Conservation (phyloP, 2,888 invertebrate genomes). For the Leistus spinibarbis region DNA sequence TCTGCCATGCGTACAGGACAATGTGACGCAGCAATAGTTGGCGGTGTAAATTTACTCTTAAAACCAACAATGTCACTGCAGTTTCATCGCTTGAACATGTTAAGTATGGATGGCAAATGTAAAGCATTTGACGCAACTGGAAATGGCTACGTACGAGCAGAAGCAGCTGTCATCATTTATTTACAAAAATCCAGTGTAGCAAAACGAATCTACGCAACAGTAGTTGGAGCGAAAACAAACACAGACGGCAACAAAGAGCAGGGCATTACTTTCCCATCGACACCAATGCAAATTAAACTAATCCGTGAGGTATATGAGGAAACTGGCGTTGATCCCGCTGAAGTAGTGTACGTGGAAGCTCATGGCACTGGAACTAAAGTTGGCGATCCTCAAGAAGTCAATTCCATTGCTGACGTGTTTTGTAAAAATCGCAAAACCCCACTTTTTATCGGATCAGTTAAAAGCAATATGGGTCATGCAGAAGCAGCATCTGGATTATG, state of each 20-base stretch:
- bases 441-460: slow-evolving; percentile 92
- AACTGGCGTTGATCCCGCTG: slow-evolving; percentile 78
- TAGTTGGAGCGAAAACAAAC: slow-evolving; percentile 88
- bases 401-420: slow-evolving; percentile 90
- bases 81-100: slow-evolving; percentile 93
- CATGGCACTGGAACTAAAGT: slow-evolving; percentile 98
- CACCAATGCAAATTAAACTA: slow-evolving; percentile 78
- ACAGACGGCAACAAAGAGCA: slow-evolving; percentile 92
- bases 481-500: slow-evolving; percentile 93
- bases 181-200: slow-evolving; percentile 81
- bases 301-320: slow-evolving; percentile 88
- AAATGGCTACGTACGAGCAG: slow-evolving; percentile 90
- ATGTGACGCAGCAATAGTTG: slow-evolving; percentile 96
- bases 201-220: slow-evolving; percentile 81
- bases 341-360: slow-evolving; percentile 92
- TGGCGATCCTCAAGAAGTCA: slow-evolving; percentile 98
- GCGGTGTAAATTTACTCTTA: slow-evolving; percentile 85
- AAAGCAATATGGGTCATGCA: slow-evolving; percentile 98
- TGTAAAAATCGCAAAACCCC: slow-evolving; percentile 81
- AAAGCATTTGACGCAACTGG: slow-evolving; percentile 93
- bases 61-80: slow-evolving; percentile 92
- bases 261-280: slow-evolving; percentile 87
- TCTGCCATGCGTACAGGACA: slow-evolving; percentile 83
- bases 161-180: slow-evolving; percentile 82
- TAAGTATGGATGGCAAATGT: slow-evolving; percentile 85